phyloP scores from a whole-genome alignment of 2,888 invertebrate genomes.

The Bellardia bayeri region DNA sequence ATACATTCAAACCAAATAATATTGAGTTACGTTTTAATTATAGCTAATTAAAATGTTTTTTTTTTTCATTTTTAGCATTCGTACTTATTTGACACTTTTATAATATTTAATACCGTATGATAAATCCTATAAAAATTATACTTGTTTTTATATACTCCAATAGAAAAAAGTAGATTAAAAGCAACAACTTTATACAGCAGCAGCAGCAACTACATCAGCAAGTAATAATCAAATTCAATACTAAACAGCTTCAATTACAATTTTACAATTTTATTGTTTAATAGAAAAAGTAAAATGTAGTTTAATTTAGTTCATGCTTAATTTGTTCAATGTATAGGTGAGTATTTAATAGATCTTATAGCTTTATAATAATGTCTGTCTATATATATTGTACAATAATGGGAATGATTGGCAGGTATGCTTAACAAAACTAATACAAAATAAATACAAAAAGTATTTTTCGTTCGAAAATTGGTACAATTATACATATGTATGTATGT shows the following conservation, averaged over 20 bases:
- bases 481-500: too few species aligned
- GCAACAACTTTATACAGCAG: constrained; percentile 6
- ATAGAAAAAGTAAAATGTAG: constrained; percentile 15
- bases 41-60: constrained; percentile 22
- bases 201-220: constrained; percentile 9
- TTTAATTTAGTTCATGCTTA: constrained; percentile 17
- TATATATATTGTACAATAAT: neutral
- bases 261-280: constrained; percentile 26
- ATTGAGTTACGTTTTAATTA: constrained; percentile 43
- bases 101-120: neutral
- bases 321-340: constrained; percentile 8
- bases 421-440: neutral
- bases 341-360: constrained; percentile 1
- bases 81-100: constrained; percentile 39
- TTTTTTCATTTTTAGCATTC: neutral
- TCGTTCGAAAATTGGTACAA: too few species aligned
- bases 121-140: constrained; percentile 13
- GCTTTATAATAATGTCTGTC: neutral
- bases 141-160: constrained; percentile 7
- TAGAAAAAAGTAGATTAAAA: constrained; percentile 13
- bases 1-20: neutral
- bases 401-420: neutral
- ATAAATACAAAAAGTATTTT: neutral
- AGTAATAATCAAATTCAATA: constrained; percentile 29
- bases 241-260: constrained; percentile 34